These are phyloP conservation scores for Vombatus ursinus DNA, from an alignment of 2,113 vertebrate genomes.

Conservation along the genomic window DNA sequence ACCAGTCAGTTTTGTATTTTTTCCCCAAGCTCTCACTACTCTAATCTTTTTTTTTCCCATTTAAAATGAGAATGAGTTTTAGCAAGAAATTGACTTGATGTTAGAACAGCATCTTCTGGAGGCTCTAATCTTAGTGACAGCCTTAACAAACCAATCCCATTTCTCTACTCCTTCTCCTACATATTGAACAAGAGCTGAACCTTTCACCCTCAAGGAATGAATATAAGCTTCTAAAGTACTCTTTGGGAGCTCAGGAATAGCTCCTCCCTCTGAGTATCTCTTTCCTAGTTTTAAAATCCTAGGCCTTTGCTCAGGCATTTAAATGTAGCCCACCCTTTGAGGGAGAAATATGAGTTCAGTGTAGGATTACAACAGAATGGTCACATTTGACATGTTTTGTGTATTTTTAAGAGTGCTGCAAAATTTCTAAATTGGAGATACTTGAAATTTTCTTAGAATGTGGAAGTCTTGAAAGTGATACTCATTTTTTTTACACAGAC, in stretches of 20 bases:
- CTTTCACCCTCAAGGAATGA: slow-evolving; percentile 54
- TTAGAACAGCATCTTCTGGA: slow-evolving; percentile 68
- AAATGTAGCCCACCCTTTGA: slow-evolving; percentile 5
- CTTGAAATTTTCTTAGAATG: slow-evolving; percentile 46
- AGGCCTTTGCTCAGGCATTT: slow-evolving; percentile 14
- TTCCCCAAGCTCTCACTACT: slow-evolving; percentile 63
- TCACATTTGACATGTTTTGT: slow-evolving; percentile 51
- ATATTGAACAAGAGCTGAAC: slow-evolving; percentile 45
- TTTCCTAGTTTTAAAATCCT: slow-evolving; percentile 14
- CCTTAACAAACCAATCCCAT: slow-evolving; percentile 65
- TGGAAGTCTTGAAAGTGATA: not conserved
- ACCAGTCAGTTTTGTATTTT: slow-evolving; percentile 69
- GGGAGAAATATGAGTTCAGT: slow-evolving; percentile 37
- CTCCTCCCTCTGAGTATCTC: slow-evolving; percentile 21
- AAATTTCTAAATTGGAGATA: slow-evolving; percentile 26
- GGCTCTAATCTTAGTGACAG: slow-evolving; percentile 74
- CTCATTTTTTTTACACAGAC: slow-evolving; percentile 11
- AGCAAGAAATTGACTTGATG: slow-evolving; percentile 72
- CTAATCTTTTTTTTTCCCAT: slow-evolving; percentile 68
- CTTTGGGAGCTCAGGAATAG: not conserved
- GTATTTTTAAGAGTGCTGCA: not conserved
- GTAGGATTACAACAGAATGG: not conserved
- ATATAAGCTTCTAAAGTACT: not conserved
- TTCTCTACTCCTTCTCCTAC: slow-evolving; percentile 54
- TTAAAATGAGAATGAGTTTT: slow-evolving; percentile 79